Evolutionary conservation across 1,140 invertebrate genomes (phyloP), one percentile per base, ranked within the genome.

Genomic region (Formica exsecta): DNA sequence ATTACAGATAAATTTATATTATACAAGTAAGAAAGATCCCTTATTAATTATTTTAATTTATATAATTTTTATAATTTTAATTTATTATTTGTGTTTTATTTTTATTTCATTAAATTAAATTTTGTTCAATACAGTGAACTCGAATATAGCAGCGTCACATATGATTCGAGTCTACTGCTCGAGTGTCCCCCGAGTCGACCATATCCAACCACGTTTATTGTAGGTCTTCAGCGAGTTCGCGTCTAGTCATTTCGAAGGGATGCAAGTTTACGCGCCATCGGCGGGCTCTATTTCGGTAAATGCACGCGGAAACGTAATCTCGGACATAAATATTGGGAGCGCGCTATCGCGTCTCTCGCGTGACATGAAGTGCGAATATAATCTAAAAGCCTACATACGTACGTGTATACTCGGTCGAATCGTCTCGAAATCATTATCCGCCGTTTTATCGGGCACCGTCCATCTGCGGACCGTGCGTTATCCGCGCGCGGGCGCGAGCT

Each of bases 391-490:
- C 54, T 48, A n/a, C 38, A 16, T 48, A 32, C 61, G 29, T 22
- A n/a, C 48, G 13, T 19, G 7, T 36, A 54, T 29, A 13, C 22
- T 11, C 36, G 16, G 48, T 8, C 57, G 66, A 81, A 64, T 48
- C 48, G 54, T 70, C 83, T 83, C 75, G 71, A 74, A 88, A 81
- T 88, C 87, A 64, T 87, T 85, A 85, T 79, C 38, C 73, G 75
- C 36, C 29, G 29, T 25, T 76, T 89, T 89, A 88, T 89, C 70
- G 57, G 66, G 38, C 48, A 57, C 51, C 51, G 68, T 9, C 51
- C 64, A 86, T 87, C 74, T 22, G 48, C 48, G 29, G 61, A 11
- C 59, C 2, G 62, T n/a, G 77, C 41, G 81, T 62, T 36, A 44
- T 38, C 59, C 62, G 16, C 25, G 13, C 16, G 61, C 44, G 36